Percentiles rank a stretch among this genome's conserved stretches.
phyloP scores from a whole-genome alignment of 2,113 vertebrate species.

The Burhinus oedicnemus region DNA sequence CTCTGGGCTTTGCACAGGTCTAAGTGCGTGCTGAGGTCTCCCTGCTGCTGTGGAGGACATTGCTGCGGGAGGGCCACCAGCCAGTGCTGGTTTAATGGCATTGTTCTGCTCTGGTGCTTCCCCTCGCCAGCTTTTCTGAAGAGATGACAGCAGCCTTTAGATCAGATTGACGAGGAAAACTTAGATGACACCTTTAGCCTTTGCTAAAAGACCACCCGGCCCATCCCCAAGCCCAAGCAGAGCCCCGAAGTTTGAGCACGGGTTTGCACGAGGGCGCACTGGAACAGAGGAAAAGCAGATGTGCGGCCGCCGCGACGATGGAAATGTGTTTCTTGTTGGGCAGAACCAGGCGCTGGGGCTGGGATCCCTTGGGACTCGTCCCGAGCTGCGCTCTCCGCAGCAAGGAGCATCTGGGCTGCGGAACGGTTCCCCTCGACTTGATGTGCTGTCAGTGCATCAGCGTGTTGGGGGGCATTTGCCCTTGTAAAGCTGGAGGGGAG shows the following conservation, averaged over 20 bases:
- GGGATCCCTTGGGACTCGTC: not conserved
- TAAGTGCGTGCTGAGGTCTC: not conserved
- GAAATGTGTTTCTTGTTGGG: not conserved
- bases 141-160: not conserved
- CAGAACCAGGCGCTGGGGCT: not conserved
- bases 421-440: not conserved
- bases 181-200: not conserved
- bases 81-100: not conserved
- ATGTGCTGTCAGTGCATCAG: not conserved
- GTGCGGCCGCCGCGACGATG: not conserved
- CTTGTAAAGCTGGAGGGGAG: not conserved
- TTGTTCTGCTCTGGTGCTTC: not conserved
- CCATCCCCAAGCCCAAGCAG: not conserved
- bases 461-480: not conserved
- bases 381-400: not conserved
- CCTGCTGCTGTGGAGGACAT: fast-evolving
- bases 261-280: fast-evolving
- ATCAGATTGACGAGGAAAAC: not conserved
- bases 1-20: not conserved
- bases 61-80: not conserved
- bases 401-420: not conserved
- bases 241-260: not conserved
- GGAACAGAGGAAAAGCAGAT: not conserved
- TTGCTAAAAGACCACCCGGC: not conserved
- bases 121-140: not conserved